A percentile compares a stretch with the other conserved stretches of the same genome.
Conservation (phyloP, 2,113 vertebrate genomes). For the Eptesicus fuscus region DNA sequence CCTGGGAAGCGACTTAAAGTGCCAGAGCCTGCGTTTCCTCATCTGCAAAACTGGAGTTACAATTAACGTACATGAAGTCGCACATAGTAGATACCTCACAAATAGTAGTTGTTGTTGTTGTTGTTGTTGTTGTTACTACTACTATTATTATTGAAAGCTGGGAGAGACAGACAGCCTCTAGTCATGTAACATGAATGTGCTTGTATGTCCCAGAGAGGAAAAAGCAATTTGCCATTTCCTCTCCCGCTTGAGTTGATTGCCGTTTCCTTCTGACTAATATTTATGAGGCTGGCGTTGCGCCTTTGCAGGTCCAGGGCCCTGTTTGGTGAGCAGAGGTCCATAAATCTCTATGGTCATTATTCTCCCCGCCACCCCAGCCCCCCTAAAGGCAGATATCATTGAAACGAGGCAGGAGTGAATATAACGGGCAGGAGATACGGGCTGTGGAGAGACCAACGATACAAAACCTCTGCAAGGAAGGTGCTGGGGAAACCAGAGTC, state of each 20-base stretch:
- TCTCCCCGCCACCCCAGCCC: not conserved
- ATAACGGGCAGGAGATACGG: not conserved
- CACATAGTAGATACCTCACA: not conserved
- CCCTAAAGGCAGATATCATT: not conserved
- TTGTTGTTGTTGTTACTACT: too few relatives aligned
- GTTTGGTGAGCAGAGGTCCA: slow-evolving; percentile 39
- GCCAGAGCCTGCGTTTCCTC: not conserved
- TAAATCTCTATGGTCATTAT: slow-evolving; percentile 57
- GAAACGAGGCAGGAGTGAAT: not conserved
- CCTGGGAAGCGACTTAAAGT: not conserved
- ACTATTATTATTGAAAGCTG: not conserved
- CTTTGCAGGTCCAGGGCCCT: slow-evolving; percentile 6
- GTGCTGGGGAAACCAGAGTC: not conserved
- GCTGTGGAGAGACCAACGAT: not conserved
- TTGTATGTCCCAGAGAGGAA: not conserved
- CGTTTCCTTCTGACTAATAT: slow-evolving; percentile 51
- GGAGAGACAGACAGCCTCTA: not conserved
- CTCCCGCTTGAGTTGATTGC: not conserved
- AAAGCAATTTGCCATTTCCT: slow-evolving; percentile 5
- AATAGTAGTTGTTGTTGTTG: too few relatives aligned
- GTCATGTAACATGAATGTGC: not conserved
- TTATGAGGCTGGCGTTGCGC: slow-evolving; percentile 16
- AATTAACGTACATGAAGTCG: not conserved
- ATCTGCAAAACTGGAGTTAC: not conserved
- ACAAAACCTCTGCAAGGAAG: not conserved